These are phyloP conservation scores for Drosophila hamatofila DNA, from an alignment of 2,888 invertebrate species.

Conservation along the genomic window DNA sequence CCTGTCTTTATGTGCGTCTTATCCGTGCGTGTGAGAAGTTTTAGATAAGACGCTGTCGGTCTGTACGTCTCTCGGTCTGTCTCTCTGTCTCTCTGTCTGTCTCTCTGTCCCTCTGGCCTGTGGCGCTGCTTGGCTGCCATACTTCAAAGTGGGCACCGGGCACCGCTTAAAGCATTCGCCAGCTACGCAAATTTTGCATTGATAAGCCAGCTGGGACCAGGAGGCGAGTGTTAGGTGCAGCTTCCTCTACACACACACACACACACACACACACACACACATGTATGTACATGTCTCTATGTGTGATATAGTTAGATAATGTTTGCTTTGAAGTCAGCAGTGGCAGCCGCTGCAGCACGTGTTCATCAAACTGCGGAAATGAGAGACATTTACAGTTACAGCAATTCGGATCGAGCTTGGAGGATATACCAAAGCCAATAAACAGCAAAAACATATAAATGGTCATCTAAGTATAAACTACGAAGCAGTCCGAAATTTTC, in stretches of 20 bases:
- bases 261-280: conserved; percentile 28
- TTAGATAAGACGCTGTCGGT: conserved; percentile 62
- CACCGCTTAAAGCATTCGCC: conserved; percentile 23
- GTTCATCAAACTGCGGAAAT: conserved; percentile 2
- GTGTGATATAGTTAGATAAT: conserved; percentile 43
- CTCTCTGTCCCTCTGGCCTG: background rate
- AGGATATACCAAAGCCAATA: too few relatives aligned
- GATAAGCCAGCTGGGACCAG: conserved; percentile 49
- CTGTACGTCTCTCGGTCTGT: background rate
- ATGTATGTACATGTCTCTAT: background rate
- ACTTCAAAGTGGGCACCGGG: conserved; percentile 52
- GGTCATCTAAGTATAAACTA: background rate
- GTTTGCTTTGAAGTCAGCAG: conserved; percentile 56
- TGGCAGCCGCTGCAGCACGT: conserved; percentile 35
- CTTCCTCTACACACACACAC: conserved; percentile 47
- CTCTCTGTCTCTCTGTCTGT: background rate
- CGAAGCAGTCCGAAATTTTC: background rate
- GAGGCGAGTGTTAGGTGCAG: conserved; percentile 47
- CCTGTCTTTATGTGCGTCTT: conserved; percentile 26
- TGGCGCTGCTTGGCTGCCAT: conserved; percentile 54
- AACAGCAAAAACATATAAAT: background rate
- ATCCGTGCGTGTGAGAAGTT: conserved; percentile 80
- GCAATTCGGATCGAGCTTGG: background rate
- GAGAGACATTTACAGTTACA: background rate
- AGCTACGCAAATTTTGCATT: conserved; percentile 69